Base-by-base conservation (phyloP, 2,888 invertebrate species). In the Argyresthia albistria region DNA sequence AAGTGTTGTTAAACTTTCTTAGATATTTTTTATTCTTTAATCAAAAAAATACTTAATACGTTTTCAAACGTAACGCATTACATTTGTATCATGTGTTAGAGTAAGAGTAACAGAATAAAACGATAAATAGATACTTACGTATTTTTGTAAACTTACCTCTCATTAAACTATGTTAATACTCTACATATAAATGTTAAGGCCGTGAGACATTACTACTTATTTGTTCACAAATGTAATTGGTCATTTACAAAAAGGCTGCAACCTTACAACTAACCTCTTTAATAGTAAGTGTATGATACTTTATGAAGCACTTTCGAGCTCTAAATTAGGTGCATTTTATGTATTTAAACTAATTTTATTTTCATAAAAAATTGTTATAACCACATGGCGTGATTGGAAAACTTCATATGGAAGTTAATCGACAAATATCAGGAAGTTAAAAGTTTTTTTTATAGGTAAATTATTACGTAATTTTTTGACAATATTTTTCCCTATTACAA, bases 341-440 rank as follows among this genome's bases (percentile, higher is more conserved):
- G 9, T 39, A 39, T n/a, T n/a, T 39, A 39, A 39, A 39, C 39
- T 39, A 39, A 2, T 9, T 39, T 8, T 4, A 4, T 39, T 39
- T 39, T 9, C 8, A 39, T 39, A 11, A 39, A 39, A 39, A 39
- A 4, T 9, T 3, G 3, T 39, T 39, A 25, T 4, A 25, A 25
- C 25, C 25, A 25, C 25, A 25, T 4, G 25, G 25, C 25, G 25
- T 25, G 25, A 6, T 62, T 66, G 71, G 68, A 76, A 74, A 77
- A 74, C 70, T 74, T 76, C 65, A 55, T 66, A 65, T 66, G 73
- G 67, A 69, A 73, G 67, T 69, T 60, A 60, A 45, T 46, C n/a
- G n/a, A 45, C 45, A 15, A 45, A n/a, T 11, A 10, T n/a, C 11
- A 39, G 39, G 39, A 39, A 39, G 39, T n/a, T 39, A 39, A 3